A percentile compares a stretch with the other conserved stretches of the same genome.
Evolutionary conservation across 2,797 vertebrate genomes (phyloP).

Genomic region (Pseudopleuronectes americanus): DNA sequence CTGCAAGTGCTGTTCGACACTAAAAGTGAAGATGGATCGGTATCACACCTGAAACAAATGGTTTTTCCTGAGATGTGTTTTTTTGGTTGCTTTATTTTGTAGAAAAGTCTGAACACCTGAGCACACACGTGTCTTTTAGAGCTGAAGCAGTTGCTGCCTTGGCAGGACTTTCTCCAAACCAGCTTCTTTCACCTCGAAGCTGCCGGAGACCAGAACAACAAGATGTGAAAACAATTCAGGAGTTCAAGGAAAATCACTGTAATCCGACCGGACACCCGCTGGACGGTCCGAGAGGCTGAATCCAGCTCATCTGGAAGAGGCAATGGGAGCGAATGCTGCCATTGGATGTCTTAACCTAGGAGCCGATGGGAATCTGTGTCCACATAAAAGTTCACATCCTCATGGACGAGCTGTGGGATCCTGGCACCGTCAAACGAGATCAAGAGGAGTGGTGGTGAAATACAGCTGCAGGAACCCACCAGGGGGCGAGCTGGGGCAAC

Average conservation of each 20-base stretch:
- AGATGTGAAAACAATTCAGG: too few species aligned
- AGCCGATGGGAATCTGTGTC: neutral
- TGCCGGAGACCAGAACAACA: too few species aligned
- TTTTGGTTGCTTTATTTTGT: neutral
- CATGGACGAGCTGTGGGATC: neutral
- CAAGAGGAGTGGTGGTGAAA: neutral
- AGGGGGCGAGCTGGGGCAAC: neutral
- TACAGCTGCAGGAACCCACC: neutral
- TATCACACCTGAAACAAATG: neutral
- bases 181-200: too few species aligned
- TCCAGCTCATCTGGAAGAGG: neutral
- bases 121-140: neutral
- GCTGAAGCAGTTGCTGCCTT: too few species aligned
- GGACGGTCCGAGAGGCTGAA: too few species aligned
- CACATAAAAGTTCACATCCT: neutral
- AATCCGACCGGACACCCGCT: too few species aligned
- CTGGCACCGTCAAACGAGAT: constrained; percentile 3
- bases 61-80: neutral
- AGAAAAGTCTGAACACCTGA: neutral
- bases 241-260: too few species aligned
- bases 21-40: neutral
- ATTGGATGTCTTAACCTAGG: neutral
- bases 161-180: neutral
- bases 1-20: neutral
- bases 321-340: neutral